These are phyloP conservation scores for Etia nguti DNA, from an alignment of 2,113 vertebrate species.

Conservation along the genomic window DNA sequence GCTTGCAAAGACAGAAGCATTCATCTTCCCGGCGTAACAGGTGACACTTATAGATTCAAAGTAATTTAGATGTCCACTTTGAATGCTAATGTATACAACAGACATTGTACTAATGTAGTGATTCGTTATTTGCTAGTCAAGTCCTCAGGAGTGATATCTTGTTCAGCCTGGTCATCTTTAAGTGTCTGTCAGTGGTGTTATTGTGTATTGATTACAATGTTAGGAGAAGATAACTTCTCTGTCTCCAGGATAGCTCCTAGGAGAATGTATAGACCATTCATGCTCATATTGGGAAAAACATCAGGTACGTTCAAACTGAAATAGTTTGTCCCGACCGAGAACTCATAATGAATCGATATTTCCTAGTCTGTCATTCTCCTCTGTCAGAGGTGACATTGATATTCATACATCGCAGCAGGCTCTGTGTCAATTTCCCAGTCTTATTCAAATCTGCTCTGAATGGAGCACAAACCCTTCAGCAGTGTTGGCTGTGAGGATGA, in stretches of 20 bases:
- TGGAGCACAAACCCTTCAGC: conserved; percentile 49
- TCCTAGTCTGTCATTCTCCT: conserved; percentile 24
- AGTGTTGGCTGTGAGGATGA: conserved; percentile 56
- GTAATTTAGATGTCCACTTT: conserved; percentile 58
- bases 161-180: conserved; percentile 42
- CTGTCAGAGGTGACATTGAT: conserved; percentile 66
- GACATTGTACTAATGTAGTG: conserved; percentile 20
- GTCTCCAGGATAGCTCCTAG: not conserved
- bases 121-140: conserved; percentile 55
- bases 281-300: not conserved
- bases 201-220: conserved; percentile 42
- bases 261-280: not conserved
- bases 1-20: not conserved
- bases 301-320: conserved; percentile 19
- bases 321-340: conserved; percentile 39
- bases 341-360: conserved; percentile 61
- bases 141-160: conserved; percentile 33
- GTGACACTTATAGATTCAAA: conserved; percentile 49
- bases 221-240: conserved; percentile 18
- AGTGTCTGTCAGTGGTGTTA: conserved; percentile 17
- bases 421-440: conserved; percentile 54
- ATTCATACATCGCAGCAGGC: conserved; percentile 66
- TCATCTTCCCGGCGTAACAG: conserved; percentile 19
- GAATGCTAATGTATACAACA: conserved; percentile 65
- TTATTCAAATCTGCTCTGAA: conserved; percentile 66